Conservation (phyloP, 2,797 vertebrate genomes). For the Morus bassanus region DNA sequence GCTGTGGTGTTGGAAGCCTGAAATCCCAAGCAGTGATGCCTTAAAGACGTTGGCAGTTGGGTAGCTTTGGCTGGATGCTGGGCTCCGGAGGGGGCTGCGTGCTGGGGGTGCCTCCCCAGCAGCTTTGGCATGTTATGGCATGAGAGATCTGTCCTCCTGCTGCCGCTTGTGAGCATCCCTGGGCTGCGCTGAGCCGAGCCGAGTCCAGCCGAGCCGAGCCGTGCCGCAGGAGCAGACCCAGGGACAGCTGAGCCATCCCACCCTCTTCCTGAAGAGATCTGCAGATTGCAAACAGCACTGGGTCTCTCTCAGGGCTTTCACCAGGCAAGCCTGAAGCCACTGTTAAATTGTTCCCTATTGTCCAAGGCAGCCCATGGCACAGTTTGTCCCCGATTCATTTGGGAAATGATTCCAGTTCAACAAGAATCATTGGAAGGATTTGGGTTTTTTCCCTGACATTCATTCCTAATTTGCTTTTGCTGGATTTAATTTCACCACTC, state of each 20-base stretch:
- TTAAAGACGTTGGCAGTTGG: accelerated
- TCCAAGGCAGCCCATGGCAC: background rate
- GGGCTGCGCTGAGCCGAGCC: background rate
- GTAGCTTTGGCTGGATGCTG: background rate
- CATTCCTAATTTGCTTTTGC: background rate
- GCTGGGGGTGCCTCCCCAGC: background rate
- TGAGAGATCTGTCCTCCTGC: background rate
- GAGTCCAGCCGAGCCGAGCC: accelerated
- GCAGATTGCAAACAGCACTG: background rate
- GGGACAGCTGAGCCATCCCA: background rate
- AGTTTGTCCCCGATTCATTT: accelerated
- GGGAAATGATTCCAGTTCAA: background rate
- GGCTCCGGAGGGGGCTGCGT: background rate
- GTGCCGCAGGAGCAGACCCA: background rate
- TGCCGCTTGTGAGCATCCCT: background rate
- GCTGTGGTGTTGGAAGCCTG: background rate
- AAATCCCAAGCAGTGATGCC: accelerated
- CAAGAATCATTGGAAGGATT: background rate
- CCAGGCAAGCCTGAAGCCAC: background rate
- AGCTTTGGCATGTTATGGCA: background rate
- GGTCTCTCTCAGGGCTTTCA: background rate
- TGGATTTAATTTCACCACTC: background rate
- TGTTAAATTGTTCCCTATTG: background rate
- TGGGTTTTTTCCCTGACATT: background rate
- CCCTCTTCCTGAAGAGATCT: background rate